A percentile compares a stretch with the other conserved stretches of the same genome.
Conservation (phyloP, 30 jellyfish, hydroid and myxozoan genomes). For the Mastigias papua region DNA sequence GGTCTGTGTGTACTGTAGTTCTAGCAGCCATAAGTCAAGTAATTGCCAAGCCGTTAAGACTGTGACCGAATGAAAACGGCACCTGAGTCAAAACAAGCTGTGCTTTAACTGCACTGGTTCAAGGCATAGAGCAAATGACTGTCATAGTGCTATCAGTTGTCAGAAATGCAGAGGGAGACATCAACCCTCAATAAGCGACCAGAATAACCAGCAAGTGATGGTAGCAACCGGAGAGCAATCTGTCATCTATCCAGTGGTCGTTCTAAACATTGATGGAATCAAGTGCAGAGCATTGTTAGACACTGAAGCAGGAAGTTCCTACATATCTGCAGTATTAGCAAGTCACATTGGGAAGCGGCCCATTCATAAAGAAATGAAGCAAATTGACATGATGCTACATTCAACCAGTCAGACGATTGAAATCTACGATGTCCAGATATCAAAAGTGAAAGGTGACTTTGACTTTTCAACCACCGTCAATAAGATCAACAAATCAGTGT, state of each 20-base stretch:
- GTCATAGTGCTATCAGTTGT: constrained; percentile 43
- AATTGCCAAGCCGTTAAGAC: constrained; percentile 5
- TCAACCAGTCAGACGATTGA: constrained; percentile 52
- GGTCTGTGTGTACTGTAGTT: constrained; percentile 18
- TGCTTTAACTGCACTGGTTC: constrained; percentile 75
- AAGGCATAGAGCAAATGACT: constrained; percentile 6
- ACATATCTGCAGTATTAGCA: constrained; percentile 50
- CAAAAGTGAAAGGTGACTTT: constrained; percentile 16
- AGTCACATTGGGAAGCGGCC: constrained; percentile 27
- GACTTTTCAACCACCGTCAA: constrained; percentile 36
- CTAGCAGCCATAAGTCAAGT: background rate
- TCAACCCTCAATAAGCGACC: constrained; percentile 73
- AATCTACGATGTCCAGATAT: constrained; percentile 38
- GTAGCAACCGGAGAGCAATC: constrained; percentile 25
- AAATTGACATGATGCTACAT: constrained; percentile 64
- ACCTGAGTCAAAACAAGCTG: constrained; percentile 11
- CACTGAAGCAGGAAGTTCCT: constrained; percentile 84
- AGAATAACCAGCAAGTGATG: constrained; percentile 24
- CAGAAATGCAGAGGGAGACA: constrained; percentile 47
- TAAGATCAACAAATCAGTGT: constrained; percentile 34
- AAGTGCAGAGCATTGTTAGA: constrained; percentile 68
- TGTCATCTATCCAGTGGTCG: constrained; percentile 29
- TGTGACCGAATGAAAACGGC: constrained; percentile 17
- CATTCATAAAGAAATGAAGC: constrained; percentile 2
- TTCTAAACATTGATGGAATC: constrained; percentile 18